These are phyloP conservation scores for Uropetala carovei DNA, from an alignment of 2,888 invertebrate genomes.

Conservation along the genomic window DNA sequence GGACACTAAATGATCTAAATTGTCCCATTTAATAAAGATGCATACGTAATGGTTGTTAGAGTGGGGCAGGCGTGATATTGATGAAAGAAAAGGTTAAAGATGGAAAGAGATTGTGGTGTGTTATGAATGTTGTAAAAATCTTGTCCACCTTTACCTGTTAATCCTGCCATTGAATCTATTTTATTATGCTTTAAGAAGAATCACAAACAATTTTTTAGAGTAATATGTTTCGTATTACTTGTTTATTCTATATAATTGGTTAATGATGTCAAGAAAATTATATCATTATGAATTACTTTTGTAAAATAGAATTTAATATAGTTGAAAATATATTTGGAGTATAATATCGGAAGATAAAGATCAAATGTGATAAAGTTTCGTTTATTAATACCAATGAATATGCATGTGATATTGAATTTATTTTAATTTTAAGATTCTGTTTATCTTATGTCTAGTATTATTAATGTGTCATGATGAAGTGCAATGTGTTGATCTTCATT, in stretches of 20 bases:
- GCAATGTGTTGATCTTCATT: neutral
- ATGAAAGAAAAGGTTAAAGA: neutral
- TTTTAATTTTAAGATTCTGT: slow-evolving; percentile 8
- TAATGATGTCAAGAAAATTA: slow-evolving; percentile 26
- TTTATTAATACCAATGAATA: slow-evolving; percentile 2
- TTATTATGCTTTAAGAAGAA: slow-evolving; percentile 24
- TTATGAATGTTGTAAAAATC: neutral
- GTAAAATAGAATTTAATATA: slow-evolving; percentile 48
- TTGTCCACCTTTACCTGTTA: neutral
- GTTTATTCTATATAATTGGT: slow-evolving; percentile 29
- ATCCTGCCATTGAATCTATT: slow-evolving; percentile 46
- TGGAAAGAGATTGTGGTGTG: slow-evolving; percentile 41
- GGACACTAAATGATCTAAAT: slow-evolving; percentile 34
- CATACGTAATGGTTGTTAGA: neutral
- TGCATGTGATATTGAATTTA: slow-evolving; percentile 3
- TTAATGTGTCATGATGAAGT: neutral
- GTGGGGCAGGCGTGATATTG: slow-evolving; percentile 11
- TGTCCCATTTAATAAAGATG: slow-evolving; percentile 20
- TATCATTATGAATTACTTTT: slow-evolving; percentile 47
- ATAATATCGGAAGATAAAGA: slow-evolving; percentile 23
- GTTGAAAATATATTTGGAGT: slow-evolving; percentile 47
- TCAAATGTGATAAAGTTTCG: slow-evolving; percentile 4
- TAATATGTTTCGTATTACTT: slow-evolving; percentile 57
- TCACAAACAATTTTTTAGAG: neutral
- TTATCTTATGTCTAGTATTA: neutral